Conservation (phyloP, 2,113 vertebrate genomes). For the Cinclus cinclus region DNA sequence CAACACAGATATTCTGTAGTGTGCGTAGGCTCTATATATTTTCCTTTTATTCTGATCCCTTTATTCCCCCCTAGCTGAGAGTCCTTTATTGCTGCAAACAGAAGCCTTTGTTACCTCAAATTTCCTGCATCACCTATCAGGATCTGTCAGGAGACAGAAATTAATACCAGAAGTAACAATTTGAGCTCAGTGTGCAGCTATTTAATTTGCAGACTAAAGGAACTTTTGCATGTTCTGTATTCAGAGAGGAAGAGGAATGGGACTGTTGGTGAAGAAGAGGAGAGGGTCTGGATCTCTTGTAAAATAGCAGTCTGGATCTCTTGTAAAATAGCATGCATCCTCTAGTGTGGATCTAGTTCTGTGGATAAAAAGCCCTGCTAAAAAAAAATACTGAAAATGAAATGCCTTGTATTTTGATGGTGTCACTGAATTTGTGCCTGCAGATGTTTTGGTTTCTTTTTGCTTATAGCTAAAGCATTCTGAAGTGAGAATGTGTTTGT, state of each 20-base stretch:
- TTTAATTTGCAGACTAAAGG: constrained; percentile 14
- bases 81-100: constrained; percentile 38
- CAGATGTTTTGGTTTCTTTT: background rate
- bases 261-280: background rate
- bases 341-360: background rate
- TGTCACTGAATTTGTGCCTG: background rate
- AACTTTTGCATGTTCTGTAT: background rate
- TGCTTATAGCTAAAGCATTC: background rate
- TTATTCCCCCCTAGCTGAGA: background rate
- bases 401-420: background rate
- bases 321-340: background rate
- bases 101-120: constrained; percentile 42
- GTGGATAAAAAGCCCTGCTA: background rate
- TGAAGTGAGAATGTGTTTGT: background rate
- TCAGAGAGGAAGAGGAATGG: background rate
- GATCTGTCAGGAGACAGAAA: constrained; percentile 49
- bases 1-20: constrained; percentile 40
- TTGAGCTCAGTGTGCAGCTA: background rate
- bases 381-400: background rate
- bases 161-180: constrained; percentile 52
- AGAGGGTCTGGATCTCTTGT: background rate
- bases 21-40: constrained; percentile 1
- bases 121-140: constrained; percentile 48
- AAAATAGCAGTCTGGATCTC: background rate
- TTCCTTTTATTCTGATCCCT: constrained; percentile 14